Percentiles rank a stretch among this genome's conserved stretches.
Conservation (phyloP, 2,797 vertebrate genomes). For the Nothura maculosa region DNA sequence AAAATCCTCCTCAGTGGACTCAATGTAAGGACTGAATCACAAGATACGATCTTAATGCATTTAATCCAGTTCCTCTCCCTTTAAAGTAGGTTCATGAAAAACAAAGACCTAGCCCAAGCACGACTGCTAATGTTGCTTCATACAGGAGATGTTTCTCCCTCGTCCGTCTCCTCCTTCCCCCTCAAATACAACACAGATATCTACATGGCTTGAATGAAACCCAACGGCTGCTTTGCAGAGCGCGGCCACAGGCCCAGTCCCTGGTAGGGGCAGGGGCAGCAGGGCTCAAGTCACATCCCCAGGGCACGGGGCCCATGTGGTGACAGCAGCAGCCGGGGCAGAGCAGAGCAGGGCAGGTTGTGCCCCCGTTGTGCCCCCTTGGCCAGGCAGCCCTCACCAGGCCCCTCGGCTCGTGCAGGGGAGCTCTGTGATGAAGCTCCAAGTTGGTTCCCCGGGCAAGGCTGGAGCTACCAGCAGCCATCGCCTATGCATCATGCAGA, state of each 20-base stretch:
- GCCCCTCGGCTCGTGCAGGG: rapidly evolving
- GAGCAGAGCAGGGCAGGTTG: too few relatives aligned
- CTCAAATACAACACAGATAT: rapidly evolving
- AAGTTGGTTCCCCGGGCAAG: rapidly evolving
- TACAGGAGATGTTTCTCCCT: not conserved
- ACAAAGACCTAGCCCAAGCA: not conserved
- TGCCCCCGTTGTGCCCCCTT: too few relatives aligned
- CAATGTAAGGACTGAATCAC: not conserved
- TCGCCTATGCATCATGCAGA: not conserved
- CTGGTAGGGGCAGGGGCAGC: not conserved
- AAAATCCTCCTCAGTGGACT: not conserved
- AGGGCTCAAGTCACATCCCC: not conserved
- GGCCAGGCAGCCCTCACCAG: not conserved
- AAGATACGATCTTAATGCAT: not conserved
- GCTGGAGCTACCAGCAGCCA: not conserved
- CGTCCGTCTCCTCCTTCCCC: not conserved
- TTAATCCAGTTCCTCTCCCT: constrained; percentile 38
- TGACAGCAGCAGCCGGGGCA: too few relatives aligned
- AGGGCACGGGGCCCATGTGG: too few relatives aligned
- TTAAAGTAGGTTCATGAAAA: not conserved
- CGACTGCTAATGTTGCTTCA: not conserved
- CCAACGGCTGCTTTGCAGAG: not conserved
- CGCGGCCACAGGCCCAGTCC: too few relatives aligned
- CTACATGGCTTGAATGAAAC: not conserved
- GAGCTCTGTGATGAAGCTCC: not conserved